Percentiles rank a stretch among this genome's conserved stretches.
Conservation (phyloP, 2,113 vertebrate species). For the Saguinus imperator region DNA sequence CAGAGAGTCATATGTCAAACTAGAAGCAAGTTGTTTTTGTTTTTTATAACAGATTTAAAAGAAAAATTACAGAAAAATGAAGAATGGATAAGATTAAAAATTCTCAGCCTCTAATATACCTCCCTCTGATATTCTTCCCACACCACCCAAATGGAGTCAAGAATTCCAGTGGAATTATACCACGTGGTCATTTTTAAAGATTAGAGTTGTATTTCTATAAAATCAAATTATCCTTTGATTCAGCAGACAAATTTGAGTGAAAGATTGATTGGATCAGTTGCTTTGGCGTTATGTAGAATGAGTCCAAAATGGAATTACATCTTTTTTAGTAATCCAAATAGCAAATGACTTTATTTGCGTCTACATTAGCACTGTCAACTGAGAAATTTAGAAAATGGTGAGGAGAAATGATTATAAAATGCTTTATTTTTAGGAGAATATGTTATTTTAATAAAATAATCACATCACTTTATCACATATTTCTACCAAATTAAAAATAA, state of each 20-base stretch:
- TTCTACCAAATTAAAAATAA: slow-evolving; percentile 26
- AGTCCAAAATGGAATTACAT: not conserved
- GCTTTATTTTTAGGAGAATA: slow-evolving; percentile 16
- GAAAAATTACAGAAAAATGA: not conserved
- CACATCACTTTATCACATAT: not conserved
- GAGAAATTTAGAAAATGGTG: not conserved
- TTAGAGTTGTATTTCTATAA: not conserved
- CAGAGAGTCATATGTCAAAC: not conserved
- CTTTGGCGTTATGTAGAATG: not conserved
- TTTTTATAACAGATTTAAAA: not conserved
- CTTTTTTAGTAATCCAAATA: not conserved
- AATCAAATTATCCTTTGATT: not conserved
- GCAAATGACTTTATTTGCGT: not conserved
- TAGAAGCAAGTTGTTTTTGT: not conserved
- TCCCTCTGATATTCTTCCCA: not conserved
- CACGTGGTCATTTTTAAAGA: not conserved
- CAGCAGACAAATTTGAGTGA: not conserved
- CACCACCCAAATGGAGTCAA: not conserved
- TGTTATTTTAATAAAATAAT: not conserved
- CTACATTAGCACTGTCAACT: not conserved
- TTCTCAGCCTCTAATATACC: not conserved
- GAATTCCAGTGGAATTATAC: not conserved
- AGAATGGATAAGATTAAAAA: not conserved
- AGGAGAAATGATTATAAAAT: not conserved
- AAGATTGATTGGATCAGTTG: not conserved